These are phyloP conservation scores for Gymnobelideus leadbeateri DNA, from an alignment of 2,113 vertebrate species.

Conservation along the genomic window DNA sequence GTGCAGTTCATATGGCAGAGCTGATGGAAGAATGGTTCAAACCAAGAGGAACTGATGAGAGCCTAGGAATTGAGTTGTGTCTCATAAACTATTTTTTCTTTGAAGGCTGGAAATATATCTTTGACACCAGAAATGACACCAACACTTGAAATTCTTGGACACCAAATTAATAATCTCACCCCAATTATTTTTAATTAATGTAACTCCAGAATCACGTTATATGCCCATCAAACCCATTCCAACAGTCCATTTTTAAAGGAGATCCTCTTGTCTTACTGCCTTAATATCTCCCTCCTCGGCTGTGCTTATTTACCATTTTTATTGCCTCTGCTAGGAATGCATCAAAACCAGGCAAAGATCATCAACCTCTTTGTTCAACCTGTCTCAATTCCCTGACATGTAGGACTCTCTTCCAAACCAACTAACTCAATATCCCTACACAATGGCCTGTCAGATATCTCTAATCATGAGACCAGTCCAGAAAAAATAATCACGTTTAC, in stretches of 20 bases:
- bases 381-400: neutral
- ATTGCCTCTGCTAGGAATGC: conserved; percentile 43
- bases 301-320: conserved; percentile 55
- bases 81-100: conserved; percentile 23
- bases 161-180: neutral
- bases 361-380: neutral
- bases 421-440: neutral
- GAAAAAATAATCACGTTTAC: conserved; percentile 29
- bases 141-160: conserved; percentile 30
- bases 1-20: neutral
- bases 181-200: neutral
- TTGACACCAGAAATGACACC: neutral
- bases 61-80: neutral
- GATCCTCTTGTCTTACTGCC: too few species aligned
- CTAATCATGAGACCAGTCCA: conserved; percentile 10
- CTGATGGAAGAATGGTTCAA: conserved; percentile 18
- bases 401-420: neutral
- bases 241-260: neutral
- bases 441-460: neutral
- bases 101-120: conserved; percentile 59
- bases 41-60: neutral
- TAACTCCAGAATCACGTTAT: neutral
- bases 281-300: neutral
- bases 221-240: neutral
- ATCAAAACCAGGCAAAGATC: neutral